Conservation (phyloP, 2,113 vertebrate genomes). For the Dinomys branickii region DNA sequence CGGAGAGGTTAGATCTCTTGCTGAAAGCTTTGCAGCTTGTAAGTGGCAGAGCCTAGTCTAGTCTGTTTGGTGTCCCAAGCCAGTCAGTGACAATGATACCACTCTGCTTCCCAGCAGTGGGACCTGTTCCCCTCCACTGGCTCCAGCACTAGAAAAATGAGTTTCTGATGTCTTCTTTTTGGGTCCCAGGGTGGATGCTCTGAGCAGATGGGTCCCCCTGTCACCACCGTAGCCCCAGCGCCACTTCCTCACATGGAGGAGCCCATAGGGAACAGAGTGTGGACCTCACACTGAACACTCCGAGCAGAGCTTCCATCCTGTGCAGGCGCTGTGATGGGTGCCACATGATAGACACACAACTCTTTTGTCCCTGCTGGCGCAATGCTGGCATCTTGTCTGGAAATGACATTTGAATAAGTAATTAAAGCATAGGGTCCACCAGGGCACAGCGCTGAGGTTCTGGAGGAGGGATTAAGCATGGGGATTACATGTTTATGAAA, state of each 20-base stretch:
- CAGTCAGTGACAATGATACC: no score
- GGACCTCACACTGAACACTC: no score
- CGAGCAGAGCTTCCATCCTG: neutral
- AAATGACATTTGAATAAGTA: constrained; percentile 5
- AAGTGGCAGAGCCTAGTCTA: neutral
- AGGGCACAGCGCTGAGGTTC: neutral
- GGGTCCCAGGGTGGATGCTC: neutral
- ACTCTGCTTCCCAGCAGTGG: neutral
- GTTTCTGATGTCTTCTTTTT: neutral
- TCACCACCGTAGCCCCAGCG: neutral
- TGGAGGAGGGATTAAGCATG: neutral
- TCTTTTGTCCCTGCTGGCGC: neutral
- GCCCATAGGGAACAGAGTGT: neutral
- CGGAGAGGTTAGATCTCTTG: neutral
- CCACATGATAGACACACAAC: neutral
- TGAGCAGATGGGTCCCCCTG: neutral
- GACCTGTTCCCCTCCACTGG: fast-evolving
- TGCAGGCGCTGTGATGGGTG: neutral
- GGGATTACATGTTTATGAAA: neutral
- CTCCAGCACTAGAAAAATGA: no score
- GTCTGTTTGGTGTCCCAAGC: neutral
- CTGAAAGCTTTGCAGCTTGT: neutral
- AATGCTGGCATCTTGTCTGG: neutral
- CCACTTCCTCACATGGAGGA: neutral
- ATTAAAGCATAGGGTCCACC: neutral